A percentile compares a stretch with the other conserved stretches of the same genome.
These are phyloP conservation scores for Cyprinodon variegatus DNA, from an alignment of 2,113 vertebrate species.

Conservation along the genomic window DNA sequence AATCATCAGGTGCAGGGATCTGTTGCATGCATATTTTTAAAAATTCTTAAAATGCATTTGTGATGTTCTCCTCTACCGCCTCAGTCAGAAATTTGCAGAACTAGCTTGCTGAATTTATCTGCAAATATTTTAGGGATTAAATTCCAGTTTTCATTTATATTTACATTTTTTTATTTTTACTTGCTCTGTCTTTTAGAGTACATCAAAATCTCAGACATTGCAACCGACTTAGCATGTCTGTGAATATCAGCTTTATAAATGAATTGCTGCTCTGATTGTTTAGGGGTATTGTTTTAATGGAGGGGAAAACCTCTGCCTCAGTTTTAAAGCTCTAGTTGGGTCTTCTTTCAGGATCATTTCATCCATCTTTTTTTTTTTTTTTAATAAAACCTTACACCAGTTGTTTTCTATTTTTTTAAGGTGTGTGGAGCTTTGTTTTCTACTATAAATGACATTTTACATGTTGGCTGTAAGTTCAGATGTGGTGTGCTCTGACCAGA, in stretches of 20 bases:
- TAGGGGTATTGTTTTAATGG: background rate
- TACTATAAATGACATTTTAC: background rate
- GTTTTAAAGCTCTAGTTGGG: background rate
- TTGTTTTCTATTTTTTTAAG: background rate
- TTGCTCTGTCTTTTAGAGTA: too few species aligned
- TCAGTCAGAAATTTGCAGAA: background rate
- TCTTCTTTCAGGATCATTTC: background rate
- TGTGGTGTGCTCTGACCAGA: background rate
- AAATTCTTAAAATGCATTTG: background rate
- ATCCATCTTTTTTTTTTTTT: background rate
- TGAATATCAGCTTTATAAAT: too few species aligned
- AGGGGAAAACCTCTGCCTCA: background rate
- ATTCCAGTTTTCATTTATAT: too few species aligned
- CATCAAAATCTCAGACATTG: too few species aligned
- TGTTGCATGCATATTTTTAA: background rate
- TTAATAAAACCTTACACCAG: background rate
- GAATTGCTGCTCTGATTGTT: background rate
- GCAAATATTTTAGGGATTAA: background rate
- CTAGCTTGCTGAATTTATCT: background rate
- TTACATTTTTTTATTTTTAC: too few species aligned
- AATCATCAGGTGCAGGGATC: background rate
- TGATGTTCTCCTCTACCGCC: too few species aligned
- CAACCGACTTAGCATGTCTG: too few species aligned
- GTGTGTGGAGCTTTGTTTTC: background rate
- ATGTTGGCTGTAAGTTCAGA: background rate